phyloP scores from a whole-genome alignment of 2,113 vertebrate species.

The Tupaia chinensis region DNA sequence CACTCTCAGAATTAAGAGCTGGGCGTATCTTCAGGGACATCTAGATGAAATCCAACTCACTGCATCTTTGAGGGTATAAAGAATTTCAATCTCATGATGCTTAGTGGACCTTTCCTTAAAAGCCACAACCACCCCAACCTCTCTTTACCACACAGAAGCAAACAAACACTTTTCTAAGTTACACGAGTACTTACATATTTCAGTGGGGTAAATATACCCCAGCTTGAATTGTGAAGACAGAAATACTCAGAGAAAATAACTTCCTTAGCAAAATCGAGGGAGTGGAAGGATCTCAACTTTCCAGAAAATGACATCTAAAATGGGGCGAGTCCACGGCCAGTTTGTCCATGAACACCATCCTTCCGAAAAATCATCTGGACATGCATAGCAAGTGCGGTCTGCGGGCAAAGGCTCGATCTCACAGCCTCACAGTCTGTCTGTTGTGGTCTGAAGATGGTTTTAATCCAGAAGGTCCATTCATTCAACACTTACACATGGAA shows the following conservation, averaged over 20 bases:
- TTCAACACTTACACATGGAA: neutral
- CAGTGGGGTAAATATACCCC: neutral
- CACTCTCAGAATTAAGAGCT: neutral
- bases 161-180: neutral
- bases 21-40: neutral
- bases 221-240: constrained; percentile 45
- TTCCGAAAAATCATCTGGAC: neutral
- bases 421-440: neutral
- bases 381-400: neutral
- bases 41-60: neutral
- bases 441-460: neutral
- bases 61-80: neutral
- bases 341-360: neutral
- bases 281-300: neutral
- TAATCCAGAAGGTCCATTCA: neutral
- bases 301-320: neutral
- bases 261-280: neutral
- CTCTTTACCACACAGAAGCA: neutral
- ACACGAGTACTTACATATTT: neutral
- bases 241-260: constrained; percentile 28
- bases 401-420: neutral
- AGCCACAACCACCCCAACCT: neutral
- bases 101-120: neutral
- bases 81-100: neutral
- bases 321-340: neutral